A percentile compares a stretch with the other conserved stretches of the same genome.
These are phyloP conservation scores for Hemiscyllium ocellatum DNA, from an alignment of 2,113 vertebrate genomes.

Conservation along the genomic window DNA sequence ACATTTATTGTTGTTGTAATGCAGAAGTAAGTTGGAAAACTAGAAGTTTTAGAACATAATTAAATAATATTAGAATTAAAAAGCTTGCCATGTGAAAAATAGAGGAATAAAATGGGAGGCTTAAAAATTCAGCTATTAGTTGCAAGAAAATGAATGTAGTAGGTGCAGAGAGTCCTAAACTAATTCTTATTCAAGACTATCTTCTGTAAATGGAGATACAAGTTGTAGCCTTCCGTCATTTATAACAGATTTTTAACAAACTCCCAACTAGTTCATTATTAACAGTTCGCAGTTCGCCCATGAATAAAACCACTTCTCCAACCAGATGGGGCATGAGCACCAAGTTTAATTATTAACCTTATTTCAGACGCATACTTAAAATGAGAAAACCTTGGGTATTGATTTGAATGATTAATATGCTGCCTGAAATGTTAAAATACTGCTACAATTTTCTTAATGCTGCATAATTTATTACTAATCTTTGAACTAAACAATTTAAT, in stretches of 20 bases:
- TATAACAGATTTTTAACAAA: slow-evolving; percentile 3
- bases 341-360: not conserved
- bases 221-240: not conserved
- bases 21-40: not conserved
- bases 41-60: not conserved
- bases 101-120: not conserved
- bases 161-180: not conserved
- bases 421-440: not conserved
- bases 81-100: not conserved
- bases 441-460: not conserved
- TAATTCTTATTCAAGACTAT: not conserved
- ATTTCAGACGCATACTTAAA: not conserved
- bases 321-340: not conserved
- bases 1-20: not conserved
- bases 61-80: not conserved
- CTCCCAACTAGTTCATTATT: not conserved
- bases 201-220: not conserved
- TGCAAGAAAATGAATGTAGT: not conserved
- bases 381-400: not conserved
- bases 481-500: not conserved
- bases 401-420: not conserved
- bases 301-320: not conserved
- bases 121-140: not conserved
- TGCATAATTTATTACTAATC: not conserved
- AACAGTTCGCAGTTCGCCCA: not conserved